Evolutionary conservation across 2,113 vertebrate species (phyloP).

Genomic region (Anarhynchus alexandrinus): DNA sequence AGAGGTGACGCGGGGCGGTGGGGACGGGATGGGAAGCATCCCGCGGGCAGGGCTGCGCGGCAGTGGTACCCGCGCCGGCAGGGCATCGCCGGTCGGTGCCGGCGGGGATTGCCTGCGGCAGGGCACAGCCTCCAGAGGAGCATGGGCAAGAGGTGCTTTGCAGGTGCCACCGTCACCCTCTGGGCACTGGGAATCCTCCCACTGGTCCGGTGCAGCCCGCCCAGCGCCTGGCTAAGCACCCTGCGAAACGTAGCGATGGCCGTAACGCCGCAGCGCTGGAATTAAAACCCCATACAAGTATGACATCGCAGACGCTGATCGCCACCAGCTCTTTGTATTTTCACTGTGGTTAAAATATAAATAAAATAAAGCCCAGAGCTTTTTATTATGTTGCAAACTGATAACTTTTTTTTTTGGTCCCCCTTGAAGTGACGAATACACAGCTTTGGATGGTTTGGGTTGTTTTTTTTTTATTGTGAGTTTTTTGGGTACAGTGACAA

Average conservation of each 20-base stretch:
- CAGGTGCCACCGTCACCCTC: not conserved
- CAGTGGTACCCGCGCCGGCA: not conserved
- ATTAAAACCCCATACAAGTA: not conserved
- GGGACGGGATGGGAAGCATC: not conserved
- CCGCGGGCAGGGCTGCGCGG: not conserved
- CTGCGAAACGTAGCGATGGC: not conserved
- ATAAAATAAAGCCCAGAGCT: conserved; percentile 27
- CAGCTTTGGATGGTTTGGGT: conserved; percentile 57
- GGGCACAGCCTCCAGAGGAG: not conserved
- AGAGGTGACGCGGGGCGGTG: not conserved
- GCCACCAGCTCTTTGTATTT: conserved; percentile 75
- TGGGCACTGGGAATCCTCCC: not conserved
- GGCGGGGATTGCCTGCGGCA: not conserved
- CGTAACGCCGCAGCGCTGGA: not conserved
- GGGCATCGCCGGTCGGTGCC: not conserved
- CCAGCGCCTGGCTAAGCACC: not conserved
- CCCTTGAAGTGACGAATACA: conserved; percentile 52
- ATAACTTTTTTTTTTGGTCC: not conserved
- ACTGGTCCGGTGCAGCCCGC: not conserved
- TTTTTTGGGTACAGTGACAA: conserved; percentile 58
- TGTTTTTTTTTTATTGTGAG: not conserved
- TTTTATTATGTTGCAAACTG: conserved; percentile 68
- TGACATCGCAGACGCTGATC: conserved; percentile 41
- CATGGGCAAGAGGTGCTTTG: not conserved
- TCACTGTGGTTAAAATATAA: conserved; percentile 56